Percentiles rank a stretch among this genome's conserved stretches.
These are phyloP conservation scores for Omphaloscelis lunosa DNA, from an alignment of 2,888 invertebrate species.

Conservation along the genomic window DNA sequence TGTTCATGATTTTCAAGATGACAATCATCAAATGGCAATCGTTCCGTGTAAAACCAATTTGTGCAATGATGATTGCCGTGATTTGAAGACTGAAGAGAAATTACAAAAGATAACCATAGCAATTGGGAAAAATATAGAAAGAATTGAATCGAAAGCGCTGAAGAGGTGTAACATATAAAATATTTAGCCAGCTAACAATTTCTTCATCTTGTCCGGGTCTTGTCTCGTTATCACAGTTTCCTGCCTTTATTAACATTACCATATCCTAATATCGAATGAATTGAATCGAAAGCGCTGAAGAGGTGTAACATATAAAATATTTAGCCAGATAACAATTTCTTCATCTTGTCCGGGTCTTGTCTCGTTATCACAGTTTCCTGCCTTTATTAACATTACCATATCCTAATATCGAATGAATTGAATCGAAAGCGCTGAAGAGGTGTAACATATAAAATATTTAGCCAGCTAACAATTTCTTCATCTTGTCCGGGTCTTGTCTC, in stretches of 20 bases:
- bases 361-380: conserved; percentile 31
- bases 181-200: too few species aligned
- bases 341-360: conserved; percentile 7
- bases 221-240: too few species aligned
- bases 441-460: conserved; percentile 22
- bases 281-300: conserved; percentile 23
- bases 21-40: conserved; percentile 10
- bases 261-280: not conserved
- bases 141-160: conserved; percentile 21
- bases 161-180: conserved; percentile 20
- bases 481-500: conserved; percentile 7
- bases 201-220: too few species aligned
- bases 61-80: not conserved
- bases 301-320: conserved; percentile 19
- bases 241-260: too few species aligned
- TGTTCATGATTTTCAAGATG: not conserved
- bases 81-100: conserved; percentile 13
- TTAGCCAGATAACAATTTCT: conserved; percentile 17
- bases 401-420: conserved; percentile 10
- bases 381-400: conserved; percentile 39
- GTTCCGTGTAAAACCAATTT: conserved; percentile 21
- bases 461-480: conserved; percentile 16
- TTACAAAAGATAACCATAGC: not conserved
- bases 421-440: conserved; percentile 16
- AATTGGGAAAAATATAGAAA: conserved; percentile 10